phyloP scores from a whole-genome alignment of 2,888 invertebrate species.

The Cantharis rufa region DNA sequence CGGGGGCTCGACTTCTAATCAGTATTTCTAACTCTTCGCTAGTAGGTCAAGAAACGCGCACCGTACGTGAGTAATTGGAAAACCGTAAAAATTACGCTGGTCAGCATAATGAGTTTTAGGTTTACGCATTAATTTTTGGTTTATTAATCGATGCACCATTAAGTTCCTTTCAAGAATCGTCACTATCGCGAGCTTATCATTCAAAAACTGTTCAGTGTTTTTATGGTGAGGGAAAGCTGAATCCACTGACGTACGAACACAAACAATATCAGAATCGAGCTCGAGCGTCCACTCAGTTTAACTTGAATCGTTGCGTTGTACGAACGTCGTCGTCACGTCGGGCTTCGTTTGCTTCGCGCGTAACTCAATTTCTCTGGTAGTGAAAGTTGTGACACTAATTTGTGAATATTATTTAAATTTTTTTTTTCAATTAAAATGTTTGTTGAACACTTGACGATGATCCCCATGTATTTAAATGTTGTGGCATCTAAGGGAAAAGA shows the following conservation, averaged over 20 bases:
- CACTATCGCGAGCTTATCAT: neutral
- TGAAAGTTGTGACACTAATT: slow-evolving; percentile 3
- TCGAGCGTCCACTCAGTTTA: neutral
- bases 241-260: neutral
- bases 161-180: neutral
- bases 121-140: neutral
- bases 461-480: slow-evolving; percentile 54
- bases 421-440: slow-evolving; percentile 46
- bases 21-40: neutral
- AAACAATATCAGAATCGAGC: neutral
- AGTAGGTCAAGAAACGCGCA: neutral
- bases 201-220: neutral
- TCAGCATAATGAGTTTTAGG: neutral
- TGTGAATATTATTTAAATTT: neutral
- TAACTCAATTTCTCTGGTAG: neutral
- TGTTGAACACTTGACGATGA: slow-evolving; percentile 53
- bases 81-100: neutral
- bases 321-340: neutral
- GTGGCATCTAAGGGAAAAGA: slow-evolving; percentile 54
- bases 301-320: neutral
- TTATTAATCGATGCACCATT: too few species aligned
- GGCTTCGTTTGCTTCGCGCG: neutral
- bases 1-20: neutral
- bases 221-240: neutral
- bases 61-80: neutral